These are phyloP conservation scores for Euglossa dilemma DNA, from an alignment of 1,140 invertebrate genomes.

Conservation along the genomic window DNA sequence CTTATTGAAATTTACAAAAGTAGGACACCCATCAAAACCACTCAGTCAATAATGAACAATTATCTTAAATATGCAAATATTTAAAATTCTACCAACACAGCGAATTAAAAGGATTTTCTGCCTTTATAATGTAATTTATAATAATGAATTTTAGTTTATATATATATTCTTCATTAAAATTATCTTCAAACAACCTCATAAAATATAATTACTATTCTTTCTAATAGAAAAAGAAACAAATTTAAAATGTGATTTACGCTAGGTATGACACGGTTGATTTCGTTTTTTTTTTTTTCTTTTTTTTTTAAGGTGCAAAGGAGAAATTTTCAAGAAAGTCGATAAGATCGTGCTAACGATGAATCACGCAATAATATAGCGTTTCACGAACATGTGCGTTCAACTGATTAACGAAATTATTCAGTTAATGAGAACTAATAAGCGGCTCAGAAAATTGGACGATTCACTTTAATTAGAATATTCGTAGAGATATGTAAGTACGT, in stretches of 20 bases:
- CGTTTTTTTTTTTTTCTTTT: not conserved
- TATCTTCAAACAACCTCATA: not conserved
- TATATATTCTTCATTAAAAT: not conserved
- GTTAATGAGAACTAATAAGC: not conserved
- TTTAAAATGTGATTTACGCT: not conserved
- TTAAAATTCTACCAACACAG: not conserved
- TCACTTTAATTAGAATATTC: constrained; percentile 4
- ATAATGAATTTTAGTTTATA: not conserved
- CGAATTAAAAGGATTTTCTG: not conserved
- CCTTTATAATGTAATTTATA: no score
- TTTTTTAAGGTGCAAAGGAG: not conserved
- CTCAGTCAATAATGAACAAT: constrained; percentile 9
- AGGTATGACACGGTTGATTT: not conserved
- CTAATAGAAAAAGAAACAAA: not conserved
- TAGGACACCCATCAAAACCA: constrained; percentile 6
- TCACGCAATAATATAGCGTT: not conserved
- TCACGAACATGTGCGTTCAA: not conserved
- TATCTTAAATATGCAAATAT: not conserved
- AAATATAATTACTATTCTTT: not conserved
- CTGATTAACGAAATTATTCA: constrained; percentile 3
- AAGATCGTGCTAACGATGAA: constrained; percentile 3
- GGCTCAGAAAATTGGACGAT: constrained; percentile 23
- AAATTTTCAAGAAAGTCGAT: constrained; percentile 30
- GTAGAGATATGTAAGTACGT: not conserved
- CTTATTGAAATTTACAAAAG: not conserved